A percentile compares a stretch with the other conserved stretches of the same genome.
These are phyloP conservation scores for Sinonovacula constricta DNA, from an alignment of 1,140 invertebrate species.

Conservation along the genomic window DNA sequence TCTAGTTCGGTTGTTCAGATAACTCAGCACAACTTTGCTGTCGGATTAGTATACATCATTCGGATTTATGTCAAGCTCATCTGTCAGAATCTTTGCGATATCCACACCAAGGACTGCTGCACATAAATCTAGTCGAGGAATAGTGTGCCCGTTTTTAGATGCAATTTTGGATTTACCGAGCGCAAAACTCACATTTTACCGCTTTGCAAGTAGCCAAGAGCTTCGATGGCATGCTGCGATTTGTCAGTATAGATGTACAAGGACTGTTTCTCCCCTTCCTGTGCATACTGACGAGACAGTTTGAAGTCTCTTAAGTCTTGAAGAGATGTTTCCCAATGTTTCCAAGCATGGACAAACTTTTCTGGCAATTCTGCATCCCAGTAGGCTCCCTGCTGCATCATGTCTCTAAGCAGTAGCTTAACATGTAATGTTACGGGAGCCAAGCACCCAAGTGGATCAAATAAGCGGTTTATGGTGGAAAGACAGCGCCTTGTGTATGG, in stretches of 20 bases:
- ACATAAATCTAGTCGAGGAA: conserved; percentile 25
- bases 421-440: no score
- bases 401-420: no score
- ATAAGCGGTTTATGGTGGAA: conserved; percentile 47
- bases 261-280: background rate
- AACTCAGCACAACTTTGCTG: conserved; percentile 23
- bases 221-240: conserved; percentile 40
- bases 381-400: no score
- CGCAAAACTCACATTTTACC: background rate
- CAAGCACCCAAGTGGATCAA: background rate
- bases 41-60: conserved; percentile 13
- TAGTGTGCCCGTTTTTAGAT: conserved; percentile 31
- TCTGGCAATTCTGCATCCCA: no score
- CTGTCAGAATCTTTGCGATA: background rate
- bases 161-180: conserved; percentile 51
- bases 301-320: background rate
- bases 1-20: no score
- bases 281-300: conserved; percentile 26
- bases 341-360: background rate
- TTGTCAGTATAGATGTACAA: conserved; percentile 52
- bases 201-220: conserved; percentile 8
- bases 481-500: conserved; percentile 48
- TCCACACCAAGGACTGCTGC: conserved; percentile 25
- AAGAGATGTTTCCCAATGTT: conserved; percentile 4
- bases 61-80: conserved; percentile 2